Conservation (phyloP, 2,888 invertebrate genomes). For the Rapana venosa region DNA sequence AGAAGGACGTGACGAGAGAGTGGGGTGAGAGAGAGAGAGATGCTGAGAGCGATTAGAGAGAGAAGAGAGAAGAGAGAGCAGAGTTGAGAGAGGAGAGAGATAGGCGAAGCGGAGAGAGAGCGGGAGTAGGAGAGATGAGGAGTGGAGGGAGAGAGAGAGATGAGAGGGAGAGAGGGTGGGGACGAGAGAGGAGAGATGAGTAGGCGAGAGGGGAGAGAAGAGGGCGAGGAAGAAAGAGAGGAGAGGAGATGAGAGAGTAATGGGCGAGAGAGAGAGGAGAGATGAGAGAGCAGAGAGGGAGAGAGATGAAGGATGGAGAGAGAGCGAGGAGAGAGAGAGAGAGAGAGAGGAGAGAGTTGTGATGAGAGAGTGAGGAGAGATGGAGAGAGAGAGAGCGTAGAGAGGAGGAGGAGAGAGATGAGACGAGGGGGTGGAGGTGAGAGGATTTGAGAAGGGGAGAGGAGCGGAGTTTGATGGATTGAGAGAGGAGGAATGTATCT, state of each 20-base stretch:
- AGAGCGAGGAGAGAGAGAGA: background rate
- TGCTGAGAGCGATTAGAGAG: too few relatives aligned
- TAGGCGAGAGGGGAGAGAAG: background rate
- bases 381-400: too few relatives aligned
- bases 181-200: background rate
- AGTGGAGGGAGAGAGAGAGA: background rate
- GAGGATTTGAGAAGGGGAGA: background rate
- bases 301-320: background rate
- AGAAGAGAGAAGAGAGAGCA: too few relatives aligned
- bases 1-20: too few relatives aligned
- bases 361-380: background rate
- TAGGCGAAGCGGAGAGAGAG: too few relatives aligned
- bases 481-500: background rate
- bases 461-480: background rate
- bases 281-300: background rate
- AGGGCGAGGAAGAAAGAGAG: too few relatives aligned
- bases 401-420: background rate
- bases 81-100: too few relatives aligned
- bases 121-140: too few relatives aligned
- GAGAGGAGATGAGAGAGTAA: too few relatives aligned
- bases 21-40: too few relatives aligned
- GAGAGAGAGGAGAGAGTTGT: background rate
- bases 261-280: too few relatives aligned
- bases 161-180: background rate
- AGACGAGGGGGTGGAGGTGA: background rate